These are phyloP conservation scores for Hyla sarda DNA, from an alignment of 2,113 vertebrate genomes.

Conservation along the genomic window DNA sequence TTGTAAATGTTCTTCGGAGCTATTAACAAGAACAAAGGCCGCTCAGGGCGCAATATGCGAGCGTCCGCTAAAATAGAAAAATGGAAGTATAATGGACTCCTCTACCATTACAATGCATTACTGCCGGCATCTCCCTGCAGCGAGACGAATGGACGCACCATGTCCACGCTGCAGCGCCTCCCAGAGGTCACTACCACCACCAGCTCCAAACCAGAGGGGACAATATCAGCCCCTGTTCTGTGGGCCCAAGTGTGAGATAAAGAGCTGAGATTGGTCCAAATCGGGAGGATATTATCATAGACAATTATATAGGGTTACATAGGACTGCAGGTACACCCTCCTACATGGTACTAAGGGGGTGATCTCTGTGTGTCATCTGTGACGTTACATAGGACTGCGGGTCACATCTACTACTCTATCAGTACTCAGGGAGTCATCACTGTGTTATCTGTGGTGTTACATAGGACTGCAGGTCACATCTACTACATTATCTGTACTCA, in stretches of 20 bases:
- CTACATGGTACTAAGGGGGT: too few relatives aligned
- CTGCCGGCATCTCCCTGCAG: background rate
- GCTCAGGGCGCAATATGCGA: constrained; percentile 31
- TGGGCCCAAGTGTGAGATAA: background rate
- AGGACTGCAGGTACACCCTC: background rate
- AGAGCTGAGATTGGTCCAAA: too few relatives aligned
- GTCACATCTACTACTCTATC: too few relatives aligned
- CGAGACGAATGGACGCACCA: background rate
- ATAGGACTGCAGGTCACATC: too few relatives aligned
- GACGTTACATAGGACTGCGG: too few relatives aligned
- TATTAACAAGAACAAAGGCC: constrained; percentile 53
- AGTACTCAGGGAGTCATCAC: too few relatives aligned
- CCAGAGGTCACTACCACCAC: constrained; percentile 13
- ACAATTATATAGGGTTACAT: too few relatives aligned
- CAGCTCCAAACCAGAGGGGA: background rate
- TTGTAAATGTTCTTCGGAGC: constrained; percentile 51
- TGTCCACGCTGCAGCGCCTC: background rate
- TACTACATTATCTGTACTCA: too few relatives aligned
- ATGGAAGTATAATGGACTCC: constrained; percentile 49
- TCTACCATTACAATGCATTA: constrained; percentile 13
- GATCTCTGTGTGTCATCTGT: too few relatives aligned
- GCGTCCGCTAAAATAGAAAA: constrained; percentile 8
- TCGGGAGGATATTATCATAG: too few relatives aligned
- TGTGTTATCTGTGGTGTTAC: too few relatives aligned
- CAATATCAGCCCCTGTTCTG: background rate